phyloP scores from a whole-genome alignment of 2,113 vertebrate species.

The Emydocephalus ijimae region DNA sequence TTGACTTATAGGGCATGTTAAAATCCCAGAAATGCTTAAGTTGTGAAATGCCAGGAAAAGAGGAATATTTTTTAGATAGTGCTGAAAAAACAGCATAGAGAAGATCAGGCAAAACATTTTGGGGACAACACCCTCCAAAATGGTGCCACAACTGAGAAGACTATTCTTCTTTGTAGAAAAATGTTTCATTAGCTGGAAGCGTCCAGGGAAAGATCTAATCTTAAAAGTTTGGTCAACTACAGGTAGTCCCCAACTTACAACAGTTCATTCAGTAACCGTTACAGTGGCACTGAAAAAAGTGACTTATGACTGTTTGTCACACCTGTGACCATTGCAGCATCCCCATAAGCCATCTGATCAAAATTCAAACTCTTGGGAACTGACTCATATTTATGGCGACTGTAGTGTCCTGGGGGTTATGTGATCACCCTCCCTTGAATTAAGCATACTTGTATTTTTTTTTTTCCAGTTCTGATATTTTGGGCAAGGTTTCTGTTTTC shows the following conservation, averaged over 20 bases:
- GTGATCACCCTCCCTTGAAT: not conserved
- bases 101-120: not conserved
- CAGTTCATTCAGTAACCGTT: no score
- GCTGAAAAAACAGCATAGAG: not conserved
- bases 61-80: not conserved
- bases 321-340: no score
- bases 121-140: not conserved
- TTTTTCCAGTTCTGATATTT: not conserved
- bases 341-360: no score
- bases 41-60: not conserved
- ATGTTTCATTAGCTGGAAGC: not conserved
- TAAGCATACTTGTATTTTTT: not conserved
- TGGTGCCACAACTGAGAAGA: not conserved
- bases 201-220: not conserved
- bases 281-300: no score
- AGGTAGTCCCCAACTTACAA: no score
- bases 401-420: no score
- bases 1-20: not conserved
- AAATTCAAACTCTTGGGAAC: no score
- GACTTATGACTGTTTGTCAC: no score
- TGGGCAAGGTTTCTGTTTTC: not conserved
- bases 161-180: not conserved
- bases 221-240: not conserved
- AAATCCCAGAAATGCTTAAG: not conserved
- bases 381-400: no score